Conservation (phyloP, 2,113 vertebrate species). For the Varanus komodoensis region DNA sequence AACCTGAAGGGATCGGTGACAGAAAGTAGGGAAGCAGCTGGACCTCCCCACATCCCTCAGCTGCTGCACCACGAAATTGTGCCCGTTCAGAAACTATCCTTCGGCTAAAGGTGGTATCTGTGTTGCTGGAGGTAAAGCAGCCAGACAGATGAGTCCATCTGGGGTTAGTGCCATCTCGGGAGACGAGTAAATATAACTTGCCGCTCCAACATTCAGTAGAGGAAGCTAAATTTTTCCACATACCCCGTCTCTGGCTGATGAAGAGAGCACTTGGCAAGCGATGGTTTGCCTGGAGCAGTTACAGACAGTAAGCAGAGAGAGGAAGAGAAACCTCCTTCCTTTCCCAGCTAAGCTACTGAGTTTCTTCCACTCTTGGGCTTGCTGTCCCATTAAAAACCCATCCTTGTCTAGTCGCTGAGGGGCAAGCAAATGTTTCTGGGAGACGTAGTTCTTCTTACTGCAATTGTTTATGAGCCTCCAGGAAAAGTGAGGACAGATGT, state of each 20-base stretch:
- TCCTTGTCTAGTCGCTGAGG: background rate
- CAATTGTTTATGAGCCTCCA: background rate
- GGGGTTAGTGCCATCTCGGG: slow-evolving; percentile 53
- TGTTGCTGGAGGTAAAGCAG: rapidly evolving
- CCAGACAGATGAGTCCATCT: slow-evolving; percentile 6
- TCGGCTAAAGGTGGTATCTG: background rate
- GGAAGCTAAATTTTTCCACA: slow-evolving; percentile 58
- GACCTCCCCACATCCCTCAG: background rate
- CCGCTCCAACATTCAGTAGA: background rate
- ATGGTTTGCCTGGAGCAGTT: slow-evolving; percentile 67
- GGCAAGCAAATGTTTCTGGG: background rate
- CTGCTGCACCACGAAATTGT: rapidly evolving
- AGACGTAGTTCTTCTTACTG: background rate
- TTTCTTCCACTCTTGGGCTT: background rate
- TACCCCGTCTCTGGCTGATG: slow-evolving; percentile 49
- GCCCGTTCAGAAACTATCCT: background rate
- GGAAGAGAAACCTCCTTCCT: slow-evolving; percentile 14
- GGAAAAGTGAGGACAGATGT: background rate
- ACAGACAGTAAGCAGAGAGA: slow-evolving; percentile 32
- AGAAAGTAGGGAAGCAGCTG: background rate
- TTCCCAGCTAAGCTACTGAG: background rate
- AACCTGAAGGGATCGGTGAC: background rate
- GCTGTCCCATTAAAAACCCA: background rate
- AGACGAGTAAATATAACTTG: slow-evolving; percentile 59
- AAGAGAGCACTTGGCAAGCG: slow-evolving; percentile 36